Percentiles rank a stretch among this genome's conserved stretches.
Evolutionary conservation across 1,140 invertebrate genomes (phyloP).

Genomic region (Neodiprion pinetum): DNA sequence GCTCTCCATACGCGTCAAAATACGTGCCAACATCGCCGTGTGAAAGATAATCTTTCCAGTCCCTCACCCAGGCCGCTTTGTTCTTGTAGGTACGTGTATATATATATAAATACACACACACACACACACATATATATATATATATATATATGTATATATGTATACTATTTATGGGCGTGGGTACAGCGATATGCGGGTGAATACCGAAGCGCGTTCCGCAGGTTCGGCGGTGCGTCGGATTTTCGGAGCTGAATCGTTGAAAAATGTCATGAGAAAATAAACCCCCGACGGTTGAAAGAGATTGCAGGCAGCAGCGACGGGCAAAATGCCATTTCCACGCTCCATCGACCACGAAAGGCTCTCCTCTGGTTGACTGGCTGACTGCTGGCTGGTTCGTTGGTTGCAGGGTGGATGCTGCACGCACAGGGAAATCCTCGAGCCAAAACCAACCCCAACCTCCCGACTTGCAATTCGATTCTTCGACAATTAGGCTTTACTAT

Average conservation of each 20-base stretch:
- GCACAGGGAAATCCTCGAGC: not conserved
- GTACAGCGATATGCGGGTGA: not conserved
- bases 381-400: not conserved
- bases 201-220: not conserved
- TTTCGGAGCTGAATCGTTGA: not conserved
- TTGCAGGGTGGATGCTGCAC: not conserved
- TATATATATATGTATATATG: not conserved
- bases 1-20: no score
- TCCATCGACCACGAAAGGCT: constrained; percentile 4
- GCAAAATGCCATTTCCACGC: constrained; percentile 6
- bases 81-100: not conserved
- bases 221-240: not conserved
- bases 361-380: constrained; percentile 2
- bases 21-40: no score
- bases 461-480: not conserved
- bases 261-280: not conserved
- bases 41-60: no score
- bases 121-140: not conserved
- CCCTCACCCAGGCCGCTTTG: no score
- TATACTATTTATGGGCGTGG: not conserved
- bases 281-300: constrained; percentile 1
- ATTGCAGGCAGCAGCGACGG: constrained; percentile 3
- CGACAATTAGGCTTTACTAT: no score
- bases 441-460: not conserved
- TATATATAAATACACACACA: constrained; percentile 2